A percentile compares a stretch with the other conserved stretches of the same genome.
These are phyloP conservation scores for Percopsis transmontana DNA, from an alignment of 2,113 vertebrate genomes.

Conservation along the genomic window DNA sequence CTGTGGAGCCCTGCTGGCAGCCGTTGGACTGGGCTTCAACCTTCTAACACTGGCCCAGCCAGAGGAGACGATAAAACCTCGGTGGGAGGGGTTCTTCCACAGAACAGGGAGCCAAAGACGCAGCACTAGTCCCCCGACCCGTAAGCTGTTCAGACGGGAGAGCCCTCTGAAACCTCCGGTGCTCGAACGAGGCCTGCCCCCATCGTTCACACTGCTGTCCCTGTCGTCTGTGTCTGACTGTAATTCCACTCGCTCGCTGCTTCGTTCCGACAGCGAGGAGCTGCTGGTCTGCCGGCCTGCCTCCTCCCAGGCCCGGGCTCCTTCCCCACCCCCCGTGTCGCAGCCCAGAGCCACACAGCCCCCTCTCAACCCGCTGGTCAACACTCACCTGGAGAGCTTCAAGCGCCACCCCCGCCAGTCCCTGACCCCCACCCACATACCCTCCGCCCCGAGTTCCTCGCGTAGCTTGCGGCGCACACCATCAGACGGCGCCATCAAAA, in stretches of 20 bases:
- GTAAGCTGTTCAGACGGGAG: slow-evolving; percentile 89
- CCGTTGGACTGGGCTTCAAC: slow-evolving; percentile 90
- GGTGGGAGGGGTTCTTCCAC: slow-evolving; percentile 91
- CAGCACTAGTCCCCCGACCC: slow-evolving; percentile 87
- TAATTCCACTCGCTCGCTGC: slow-evolving; percentile 93
- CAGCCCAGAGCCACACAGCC: slow-evolving; percentile 77
- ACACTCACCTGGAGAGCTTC: slow-evolving; percentile 92
- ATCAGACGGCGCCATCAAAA: slow-evolving; percentile 94
- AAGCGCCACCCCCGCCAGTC: slow-evolving; percentile 93
- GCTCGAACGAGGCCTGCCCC: slow-evolving; percentile 52
- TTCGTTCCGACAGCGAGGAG: slow-evolving; percentile 92
- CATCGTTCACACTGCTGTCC: slow-evolving; percentile 89
- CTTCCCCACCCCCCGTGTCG: slow-evolving; percentile 73
- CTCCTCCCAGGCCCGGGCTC: slow-evolving; percentile 75
- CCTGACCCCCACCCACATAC: slow-evolving; percentile 93
- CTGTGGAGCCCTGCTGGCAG: slow-evolving; percentile 90
- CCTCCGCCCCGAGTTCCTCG: slow-evolving; percentile 75
- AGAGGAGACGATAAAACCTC: slow-evolving; percentile 82
- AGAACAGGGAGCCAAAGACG: slow-evolving; percentile 81
- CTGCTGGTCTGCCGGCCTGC: slow-evolving; percentile 82
- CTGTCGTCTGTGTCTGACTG: slow-evolving; percentile 95
- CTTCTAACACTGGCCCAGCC: slow-evolving; percentile 84
- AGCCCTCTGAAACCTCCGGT: slow-evolving; percentile 81
- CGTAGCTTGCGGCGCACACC: slow-evolving; percentile 87
- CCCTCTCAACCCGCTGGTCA: slow-evolving; percentile 88